phyloP scores from a whole-genome alignment of 2,113 vertebrate genomes.

The Gymnobelideus leadbeateri region DNA sequence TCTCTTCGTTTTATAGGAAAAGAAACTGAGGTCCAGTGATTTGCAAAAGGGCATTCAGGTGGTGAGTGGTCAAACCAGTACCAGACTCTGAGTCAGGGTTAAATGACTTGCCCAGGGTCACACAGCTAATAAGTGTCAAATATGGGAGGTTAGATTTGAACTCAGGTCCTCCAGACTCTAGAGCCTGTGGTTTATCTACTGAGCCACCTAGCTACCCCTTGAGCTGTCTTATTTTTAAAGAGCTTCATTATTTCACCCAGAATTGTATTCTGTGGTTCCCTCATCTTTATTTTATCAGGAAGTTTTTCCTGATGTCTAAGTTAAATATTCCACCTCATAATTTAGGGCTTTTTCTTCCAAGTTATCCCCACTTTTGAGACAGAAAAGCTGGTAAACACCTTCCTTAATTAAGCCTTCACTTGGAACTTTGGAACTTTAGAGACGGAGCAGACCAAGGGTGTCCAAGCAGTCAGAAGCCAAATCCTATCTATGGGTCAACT shows the following conservation, averaged over 20 bases:
- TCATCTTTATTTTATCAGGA: neutral
- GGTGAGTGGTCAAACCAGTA: too few species aligned
- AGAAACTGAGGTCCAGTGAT: too few species aligned
- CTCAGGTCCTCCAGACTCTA: too few species aligned
- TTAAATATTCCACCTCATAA: neutral
- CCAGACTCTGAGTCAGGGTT: too few species aligned
- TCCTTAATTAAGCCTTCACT: neutral
- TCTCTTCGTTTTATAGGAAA: too few species aligned
- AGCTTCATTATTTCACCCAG: neutral
- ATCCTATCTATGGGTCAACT: neutral
- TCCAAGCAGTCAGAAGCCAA: neutral
- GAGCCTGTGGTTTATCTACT: too few species aligned
- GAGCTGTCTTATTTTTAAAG: neutral
- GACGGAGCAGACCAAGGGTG: neutral
- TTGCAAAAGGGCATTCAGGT: too few species aligned
- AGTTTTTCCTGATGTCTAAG: neutral
- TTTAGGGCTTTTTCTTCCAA: neutral
- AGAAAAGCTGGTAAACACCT: neutral
- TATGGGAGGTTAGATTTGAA: too few species aligned
- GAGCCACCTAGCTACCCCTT: too few species aligned
- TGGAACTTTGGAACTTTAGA: neutral
- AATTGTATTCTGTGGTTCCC: neutral
- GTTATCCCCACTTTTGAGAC: too few species aligned
- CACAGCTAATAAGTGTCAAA: too few species aligned
- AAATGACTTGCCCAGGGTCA: too few species aligned